Evolutionary conservation across 2,797 vertebrate genomes (phyloP).

Genomic region (Micrastur ruficollis): DNA sequence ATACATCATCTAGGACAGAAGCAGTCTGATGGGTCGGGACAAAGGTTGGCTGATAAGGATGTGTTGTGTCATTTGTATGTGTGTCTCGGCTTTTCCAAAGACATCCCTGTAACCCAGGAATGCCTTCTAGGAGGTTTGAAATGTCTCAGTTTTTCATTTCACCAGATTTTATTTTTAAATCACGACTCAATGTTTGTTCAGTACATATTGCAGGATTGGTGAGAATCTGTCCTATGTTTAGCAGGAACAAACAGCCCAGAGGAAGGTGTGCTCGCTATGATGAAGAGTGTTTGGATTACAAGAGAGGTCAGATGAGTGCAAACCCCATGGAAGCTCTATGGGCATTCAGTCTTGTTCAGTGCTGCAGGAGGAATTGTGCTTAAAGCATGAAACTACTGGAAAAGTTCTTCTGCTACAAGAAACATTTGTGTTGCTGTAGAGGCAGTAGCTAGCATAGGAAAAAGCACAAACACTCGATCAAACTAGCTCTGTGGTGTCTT

Average conservation of each 20-base stretch:
- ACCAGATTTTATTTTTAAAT: slow-evolving; percentile 36
- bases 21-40: not conserved
- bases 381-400: not conserved
- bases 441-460: not conserved
- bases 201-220: slow-evolving; percentile 20
- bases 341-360: not conserved
- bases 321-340: not conserved
- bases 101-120: not conserved
- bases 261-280: slow-evolving; percentile 14
- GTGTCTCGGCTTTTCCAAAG: not conserved
- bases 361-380: not conserved
- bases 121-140: slow-evolving; percentile 1
- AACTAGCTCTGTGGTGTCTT: not conserved
- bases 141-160: slow-evolving; percentile 20
- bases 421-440: not conserved
- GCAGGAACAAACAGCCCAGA: slow-evolving; percentile 55
- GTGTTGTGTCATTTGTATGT: not conserved
- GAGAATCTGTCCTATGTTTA: slow-evolving; percentile 46
- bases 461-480: not conserved
- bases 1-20: not conserved
- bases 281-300: slow-evolving; percentile 32
- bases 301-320: slow-evolving; percentile 34
- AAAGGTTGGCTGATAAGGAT: slow-evolving; percentile 32
- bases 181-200: slow-evolving; percentile 15
- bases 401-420: not conserved